Evolutionary conservation across 2,113 vertebrate genomes (phyloP).

Genomic region (Hippotragus niger): DNA sequence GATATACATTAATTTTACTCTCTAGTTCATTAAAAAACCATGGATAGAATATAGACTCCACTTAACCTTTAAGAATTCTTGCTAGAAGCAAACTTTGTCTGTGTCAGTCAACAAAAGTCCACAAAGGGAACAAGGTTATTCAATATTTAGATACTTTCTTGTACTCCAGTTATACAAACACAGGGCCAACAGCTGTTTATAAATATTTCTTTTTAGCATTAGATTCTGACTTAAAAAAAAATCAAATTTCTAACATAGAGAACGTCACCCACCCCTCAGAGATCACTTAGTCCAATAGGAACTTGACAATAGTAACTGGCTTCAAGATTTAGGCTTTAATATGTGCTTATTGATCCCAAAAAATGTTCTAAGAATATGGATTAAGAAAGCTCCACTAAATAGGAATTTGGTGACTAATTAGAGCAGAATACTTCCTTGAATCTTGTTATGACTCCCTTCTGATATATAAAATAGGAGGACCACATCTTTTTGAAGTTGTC

Average conservation of each 20-base stretch:
- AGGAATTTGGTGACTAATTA: neutral
- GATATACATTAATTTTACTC: neutral
- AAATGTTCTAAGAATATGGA: neutral
- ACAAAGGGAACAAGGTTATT: neutral
- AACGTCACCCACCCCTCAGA: neutral
- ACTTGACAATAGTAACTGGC: neutral
- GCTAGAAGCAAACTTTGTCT: neutral
- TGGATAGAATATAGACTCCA: neutral
- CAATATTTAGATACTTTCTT: slow-evolving; percentile 7
- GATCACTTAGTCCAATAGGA: slow-evolving; percentile 11
- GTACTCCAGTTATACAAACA: neutral
- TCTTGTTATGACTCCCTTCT: neutral
- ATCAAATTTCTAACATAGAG: slow-evolving; percentile 22
- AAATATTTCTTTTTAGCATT: slow-evolving; percentile 27
- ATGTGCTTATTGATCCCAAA: neutral
- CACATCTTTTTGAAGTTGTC: neutral
- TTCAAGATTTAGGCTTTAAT: neutral
- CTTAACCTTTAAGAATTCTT: neutral
- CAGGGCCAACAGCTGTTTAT: neutral
- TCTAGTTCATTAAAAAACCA: neutral
- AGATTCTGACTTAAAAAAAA: neutral
- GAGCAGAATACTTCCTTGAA: neutral
- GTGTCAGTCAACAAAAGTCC: neutral
- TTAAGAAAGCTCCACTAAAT: neutral
- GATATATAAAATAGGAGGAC: neutral